Conservation (phyloP, 2,113 vertebrate genomes). For the Eonycteris spelaea region DNA sequence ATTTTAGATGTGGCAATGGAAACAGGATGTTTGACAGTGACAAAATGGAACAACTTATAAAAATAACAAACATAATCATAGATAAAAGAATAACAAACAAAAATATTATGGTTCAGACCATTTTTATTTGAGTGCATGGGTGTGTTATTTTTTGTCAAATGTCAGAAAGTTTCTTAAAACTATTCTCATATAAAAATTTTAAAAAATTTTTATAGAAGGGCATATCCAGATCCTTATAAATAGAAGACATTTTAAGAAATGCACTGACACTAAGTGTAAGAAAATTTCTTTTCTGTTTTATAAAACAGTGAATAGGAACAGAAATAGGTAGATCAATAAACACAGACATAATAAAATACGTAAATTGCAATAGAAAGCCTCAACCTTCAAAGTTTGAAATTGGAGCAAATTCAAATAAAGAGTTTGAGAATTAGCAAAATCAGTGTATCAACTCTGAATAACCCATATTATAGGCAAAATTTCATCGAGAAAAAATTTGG, state of each 20-base stretch:
- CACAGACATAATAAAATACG: background rate
- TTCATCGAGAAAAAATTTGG: background rate
- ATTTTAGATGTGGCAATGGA: background rate
- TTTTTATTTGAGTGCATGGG: background rate
- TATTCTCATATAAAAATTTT: background rate
- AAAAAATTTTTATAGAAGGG: background rate
- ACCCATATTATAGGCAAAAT: background rate
- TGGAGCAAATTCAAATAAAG: background rate
- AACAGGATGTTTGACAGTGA: background rate
- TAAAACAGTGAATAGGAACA: background rate
- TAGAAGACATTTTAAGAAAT: background rate
- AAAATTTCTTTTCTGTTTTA: background rate
- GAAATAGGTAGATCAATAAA: background rate
- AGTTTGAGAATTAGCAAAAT: background rate
- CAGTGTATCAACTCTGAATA: background rate
- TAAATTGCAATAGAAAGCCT: background rate
- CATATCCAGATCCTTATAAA: background rate
- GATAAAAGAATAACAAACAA: background rate
- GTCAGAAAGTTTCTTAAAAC: background rate
- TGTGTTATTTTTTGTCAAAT: background rate
- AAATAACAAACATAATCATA: background rate
- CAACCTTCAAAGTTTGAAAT: background rate
- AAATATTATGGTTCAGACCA: background rate
- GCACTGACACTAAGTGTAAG: background rate
- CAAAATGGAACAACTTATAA: background rate